Base-by-base conservation (phyloP, 30 jellyfish, hydroid and myxozoan genomes). In the Chrysaora quinquecirrha region DNA sequence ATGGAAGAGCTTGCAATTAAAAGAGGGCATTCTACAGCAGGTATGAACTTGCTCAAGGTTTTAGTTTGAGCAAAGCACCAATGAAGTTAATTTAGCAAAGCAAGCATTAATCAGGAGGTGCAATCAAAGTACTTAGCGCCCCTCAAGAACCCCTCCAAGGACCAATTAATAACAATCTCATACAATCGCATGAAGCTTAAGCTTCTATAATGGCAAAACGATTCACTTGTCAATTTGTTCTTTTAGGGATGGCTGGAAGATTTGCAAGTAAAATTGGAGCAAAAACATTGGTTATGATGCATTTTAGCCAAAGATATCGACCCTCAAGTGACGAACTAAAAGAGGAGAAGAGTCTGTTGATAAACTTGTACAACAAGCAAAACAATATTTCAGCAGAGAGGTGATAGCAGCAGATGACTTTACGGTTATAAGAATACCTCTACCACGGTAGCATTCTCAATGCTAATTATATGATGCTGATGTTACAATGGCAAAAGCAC, bases 21-120 rank as follows among this genome's bases (percentile, higher is more conserved):
- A 32, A 82, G 89, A 71, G 98, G 98, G 4, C 98, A 93, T 70
- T 93, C 98, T n/a, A 86, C 98, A 27, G 94, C 98, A 84, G 98
- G 98, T 93, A 30, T 12, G 76, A 2, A 38, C n/a, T n/a, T n/a
- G n/a, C n/a, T n/a, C n/a, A n/a, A n/a, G n/a, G n/a, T 2, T 32
- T 65, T 65, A 19, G 60, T 65, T 30, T 0, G 1, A 27, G 30
- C n/a, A 7, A n/a, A 65, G 20, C n/a, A 14, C 0, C n/a, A 12
- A 47, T 47, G 12, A 12, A 47, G 62, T 47, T 47, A 11, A 47
- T 47, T 47, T n/a, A n/a, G n/a, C n/a, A n/a, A n/a, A n/a, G n/a
- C n/a, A n/a, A n/a, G n/a, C n/a, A n/a, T n/a, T n/a, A n/a, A n/a
- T n/a, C n/a, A n/a, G n/a, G n/a, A n/a, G n/a, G n/a, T n/a, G n/a